phyloP scores from a whole-genome alignment of 2,888 invertebrate genomes.

The Caenorhabditis panamensis region DNA sequence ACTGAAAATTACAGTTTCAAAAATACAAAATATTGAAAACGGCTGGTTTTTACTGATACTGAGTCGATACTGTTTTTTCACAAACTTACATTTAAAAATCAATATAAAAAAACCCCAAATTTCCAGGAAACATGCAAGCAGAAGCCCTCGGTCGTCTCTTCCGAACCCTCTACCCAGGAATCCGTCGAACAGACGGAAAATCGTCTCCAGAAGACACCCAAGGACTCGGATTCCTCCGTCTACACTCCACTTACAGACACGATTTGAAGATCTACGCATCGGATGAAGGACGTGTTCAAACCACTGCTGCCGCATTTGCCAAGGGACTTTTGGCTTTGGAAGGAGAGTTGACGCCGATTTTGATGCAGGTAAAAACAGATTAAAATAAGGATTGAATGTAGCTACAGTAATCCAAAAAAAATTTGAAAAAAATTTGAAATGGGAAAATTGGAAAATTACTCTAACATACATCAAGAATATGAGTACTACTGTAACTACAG shows the following conservation, averaged over 20 bases:
- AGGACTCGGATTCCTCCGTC: conserved; percentile 92
- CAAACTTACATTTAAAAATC: too few species aligned
- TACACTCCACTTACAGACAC: conserved; percentile 95
- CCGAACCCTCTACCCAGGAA: conserved; percentile 95
- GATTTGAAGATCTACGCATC: conserved; percentile 91
- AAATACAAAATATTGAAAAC: too few species aligned
- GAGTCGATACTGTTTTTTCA: too few species aligned
- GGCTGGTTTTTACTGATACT: too few species aligned
- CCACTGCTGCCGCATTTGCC: conserved; percentile 99
- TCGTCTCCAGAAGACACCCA: conserved; percentile 79
- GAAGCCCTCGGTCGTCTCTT: conserved; percentile 89
- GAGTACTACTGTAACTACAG: too few species aligned
- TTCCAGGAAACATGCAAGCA: conserved; percentile 75
- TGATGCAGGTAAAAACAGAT: conserved; percentile 88
- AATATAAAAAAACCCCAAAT: too few species aligned
- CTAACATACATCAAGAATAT: background rate
- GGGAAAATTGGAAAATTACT: background rate
- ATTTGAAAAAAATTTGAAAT: too few species aligned
- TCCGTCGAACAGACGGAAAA: conserved; percentile 79
- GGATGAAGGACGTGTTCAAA: conserved; percentile 98
- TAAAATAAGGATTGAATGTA: conserved; percentile 83
- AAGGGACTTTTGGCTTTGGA: conserved; percentile 97
- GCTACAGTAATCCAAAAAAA: too few species aligned
- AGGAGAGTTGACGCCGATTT: conserved; percentile 97
- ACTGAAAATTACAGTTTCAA: too few species aligned